Evolutionary conservation across 2,797 vertebrate species (phyloP), one percentile per base, ranked within the genome.

Genomic region (Melanotaenia parkinsoni): DNA sequence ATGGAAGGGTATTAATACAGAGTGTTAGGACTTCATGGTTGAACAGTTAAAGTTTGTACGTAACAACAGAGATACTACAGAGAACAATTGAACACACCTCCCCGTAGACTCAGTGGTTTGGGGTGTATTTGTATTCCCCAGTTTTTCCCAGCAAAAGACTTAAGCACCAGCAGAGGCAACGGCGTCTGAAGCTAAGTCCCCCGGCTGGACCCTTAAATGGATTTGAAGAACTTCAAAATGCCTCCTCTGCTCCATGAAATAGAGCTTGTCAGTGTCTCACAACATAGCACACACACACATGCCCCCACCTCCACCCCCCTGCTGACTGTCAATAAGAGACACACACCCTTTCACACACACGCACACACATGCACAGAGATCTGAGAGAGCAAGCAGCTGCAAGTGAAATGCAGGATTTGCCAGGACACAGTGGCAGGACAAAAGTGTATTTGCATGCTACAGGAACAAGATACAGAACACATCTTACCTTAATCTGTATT

Each of bases 171-270:
- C 82, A 86, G 50, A 84, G 73, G 77, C 74, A 2, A 70, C 43
- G 3, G 81, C 75, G 74, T 86, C 80, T 87, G 59, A 83, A 83
- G 86, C 80, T 84, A 79, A 89, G 89, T 86, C 86, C 79, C 74
- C 7, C 24, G 66, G 62, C 77, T 87, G 77, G 81, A 92, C 84
- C 79, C 80, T 88, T 88, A 91, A 93, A 89, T 71, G 89, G 91
- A 93, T 91, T 93, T 86, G 83, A 87, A 87, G 70, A 85, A 93
- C 84, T 93, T 94, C 87, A 90, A 93, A 93, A 92, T 91, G 86
- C 83, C 90, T 90, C 85, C 86, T 91, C 87, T 90, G 82, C 76
- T 83, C 89, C 89, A 86, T 93, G 90, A 93, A 93, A 94, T 92
- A 70, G 74, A 86, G 81, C 88, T 87, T 91, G 92, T 94, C 91